phyloP scores from a whole-genome alignment of 2,888 invertebrate genomes.

The Cybosia mesomella region DNA sequence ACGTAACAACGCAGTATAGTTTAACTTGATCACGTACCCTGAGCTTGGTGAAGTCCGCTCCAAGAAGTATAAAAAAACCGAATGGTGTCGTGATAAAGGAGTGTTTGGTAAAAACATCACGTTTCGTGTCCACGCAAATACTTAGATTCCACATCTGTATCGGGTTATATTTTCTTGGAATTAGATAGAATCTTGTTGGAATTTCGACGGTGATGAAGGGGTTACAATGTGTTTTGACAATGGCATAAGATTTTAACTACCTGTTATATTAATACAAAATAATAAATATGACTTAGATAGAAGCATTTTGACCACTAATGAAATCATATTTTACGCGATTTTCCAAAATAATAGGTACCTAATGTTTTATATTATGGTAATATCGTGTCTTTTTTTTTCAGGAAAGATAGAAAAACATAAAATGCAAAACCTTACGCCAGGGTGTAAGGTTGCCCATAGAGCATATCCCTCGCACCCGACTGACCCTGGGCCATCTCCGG shows the following conservation, averaged over 20 bases:
- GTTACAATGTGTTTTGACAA: conserved; percentile 27
- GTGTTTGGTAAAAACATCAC: conserved; percentile 56
- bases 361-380: too few species aligned
- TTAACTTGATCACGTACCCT: background rate
- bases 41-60: background rate
- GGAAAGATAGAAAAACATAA: too few species aligned
- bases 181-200: conserved; percentile 35
- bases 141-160: conserved; percentile 42
- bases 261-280: background rate
- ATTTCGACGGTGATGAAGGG: conserved; percentile 22
- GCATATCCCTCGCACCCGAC: too few species aligned
- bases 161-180: conserved; percentile 45
- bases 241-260: background rate
- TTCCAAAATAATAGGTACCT: too few species aligned
- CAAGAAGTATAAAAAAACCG: background rate
- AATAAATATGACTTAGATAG: too few species aligned
- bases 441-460: too few species aligned
- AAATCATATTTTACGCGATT: too few species aligned
- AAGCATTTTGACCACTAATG: too few species aligned
- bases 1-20: background rate
- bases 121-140: conserved; percentile 48
- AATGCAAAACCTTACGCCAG: too few species aligned
- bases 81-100: conserved; percentile 11
- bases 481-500: too few species aligned
- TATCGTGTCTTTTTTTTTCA: too few species aligned